Evolutionary conservation across 1,140 invertebrate species (phyloP), one percentile per base, ranked within the genome.

Genomic region (Zaprionus taronus): DNA sequence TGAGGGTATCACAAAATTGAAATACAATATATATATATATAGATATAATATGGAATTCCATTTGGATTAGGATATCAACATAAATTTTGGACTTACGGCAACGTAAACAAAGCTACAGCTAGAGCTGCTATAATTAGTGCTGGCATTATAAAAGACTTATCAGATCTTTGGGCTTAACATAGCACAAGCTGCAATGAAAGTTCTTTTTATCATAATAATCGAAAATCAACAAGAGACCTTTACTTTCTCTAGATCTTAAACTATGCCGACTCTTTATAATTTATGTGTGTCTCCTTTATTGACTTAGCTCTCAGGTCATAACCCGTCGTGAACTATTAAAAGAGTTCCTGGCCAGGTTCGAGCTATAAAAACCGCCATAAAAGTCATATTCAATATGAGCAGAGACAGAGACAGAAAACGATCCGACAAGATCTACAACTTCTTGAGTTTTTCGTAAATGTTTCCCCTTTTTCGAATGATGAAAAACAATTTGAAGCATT

Each of bases 1-100:
- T 57, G 4, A 38, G 28, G 17, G 34, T 38, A 58, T 44, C 71
- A 61, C 44, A 26, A 61, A 67, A 73, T 68, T 67, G 55, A 67
- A 17, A 72, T 67, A 20, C 20, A 20, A 20, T 22, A 22, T 22
- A 22, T 20, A 20, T 1, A 51, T 58, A 58, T 44, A 28, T 49
- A 34, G 4, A 17, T 24, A 56, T 28, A 55, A 28, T 28, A 7
- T 51, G 20, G 47, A 51, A 12, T 51, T 51, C 5, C 20, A 51
- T 22, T 51, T 24, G 20, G 11, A 51, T 24, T 51, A 12, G 4
- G 11, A 51, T 51, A 51, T 51, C 47, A 51, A 24, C 47, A 51
- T 51, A 14, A 51, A 51, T 51, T 51, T 22, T 12, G 9, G 4
- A 14, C 20, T 51, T 22, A 12, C 1, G 4, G 47, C n/a, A 20